Evolutionary conservation across 2,888 invertebrate genomes (phyloP), one percentile per base, ranked within the genome.

Genomic region (Drosophila stalkeri): DNA sequence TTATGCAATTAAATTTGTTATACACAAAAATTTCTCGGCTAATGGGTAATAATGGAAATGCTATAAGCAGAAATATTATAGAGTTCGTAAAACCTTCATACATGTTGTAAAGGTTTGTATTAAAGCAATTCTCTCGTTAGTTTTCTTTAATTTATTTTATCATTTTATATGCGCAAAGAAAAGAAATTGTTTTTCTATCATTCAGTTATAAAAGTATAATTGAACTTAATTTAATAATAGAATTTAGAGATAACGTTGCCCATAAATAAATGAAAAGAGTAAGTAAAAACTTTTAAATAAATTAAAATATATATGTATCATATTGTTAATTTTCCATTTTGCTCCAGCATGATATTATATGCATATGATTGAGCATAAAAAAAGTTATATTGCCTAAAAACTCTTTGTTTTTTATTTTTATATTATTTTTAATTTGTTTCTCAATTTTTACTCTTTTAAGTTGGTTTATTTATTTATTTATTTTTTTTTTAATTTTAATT

Each of bases 191-290:
- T 47, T 9, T 27, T 47, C 27, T 27, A 47, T n/a, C 11, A 31
- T 49, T 49, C n/a, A n/a, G 49, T n/a, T n/a, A 11, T 11, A 16
- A 37, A 41, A 27, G 27, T 61, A 4, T 14, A 41, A 31, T 12
- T 31, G 1, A 2, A 12, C 7, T 14, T n/a, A 8, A 14, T 16
- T 31, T 33, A 18, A 12, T 11, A 16, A 0, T 39, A 5, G 3
- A 66, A 47, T 67, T 67, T 37, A 2, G 35, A 67, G 35, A 49
- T 20, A 47, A 27, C 7, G 31, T 39, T 39, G 2, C 39, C 39
- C 39, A 27, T 27, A 27, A 27, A 27, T 27, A 27, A 27, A 27
- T 27, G 6, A 27, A 27, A 6, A 27, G 27, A 6, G 27, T 27
- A 6, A 27, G 27, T 27, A 27, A 27, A 27, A 27, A 27, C 6